phyloP scores from a whole-genome alignment of 2,797 vertebrate genomes.

The Pangasius larnaudii region DNA sequence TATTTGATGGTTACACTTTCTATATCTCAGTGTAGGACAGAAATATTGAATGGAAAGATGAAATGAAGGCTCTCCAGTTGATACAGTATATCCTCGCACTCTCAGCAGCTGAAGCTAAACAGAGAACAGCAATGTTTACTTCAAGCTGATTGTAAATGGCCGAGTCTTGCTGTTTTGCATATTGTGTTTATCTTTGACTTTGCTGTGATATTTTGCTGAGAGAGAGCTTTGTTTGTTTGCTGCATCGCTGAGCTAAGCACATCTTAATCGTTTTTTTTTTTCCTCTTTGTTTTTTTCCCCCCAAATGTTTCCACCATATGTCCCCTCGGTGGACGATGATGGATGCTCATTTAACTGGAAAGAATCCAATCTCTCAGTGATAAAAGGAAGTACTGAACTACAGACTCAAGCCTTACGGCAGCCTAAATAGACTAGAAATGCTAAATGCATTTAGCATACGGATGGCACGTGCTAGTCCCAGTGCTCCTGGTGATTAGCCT shows the following conservation, averaged over 20 bases:
- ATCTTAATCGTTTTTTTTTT: constrained; percentile 43
- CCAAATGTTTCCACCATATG: constrained; percentile 33
- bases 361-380: constrained; percentile 6
- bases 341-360: constrained; percentile 29
- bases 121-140: neutral
- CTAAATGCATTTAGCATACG: neutral
- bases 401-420: neutral
- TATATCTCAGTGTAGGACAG: neutral
- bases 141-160: neutral
- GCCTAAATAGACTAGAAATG: neutral
- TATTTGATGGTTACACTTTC: neutral
- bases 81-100: neutral
- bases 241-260: constrained; percentile 26
- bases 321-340: constrained; percentile 20
- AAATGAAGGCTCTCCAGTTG: neutral
- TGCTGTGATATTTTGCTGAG: constrained; percentile 12
- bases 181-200: neutral
- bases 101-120: neutral
- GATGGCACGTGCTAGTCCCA: neutral
- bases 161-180: neutral
- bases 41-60: neutral
- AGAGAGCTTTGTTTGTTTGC: constrained; percentile 28
- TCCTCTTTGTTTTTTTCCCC: neutral
- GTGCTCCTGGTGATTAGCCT: neutral
- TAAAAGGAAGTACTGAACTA: neutral